Conservation (phyloP, 2,113 vertebrate species). For the Sciurus niger region DNA sequence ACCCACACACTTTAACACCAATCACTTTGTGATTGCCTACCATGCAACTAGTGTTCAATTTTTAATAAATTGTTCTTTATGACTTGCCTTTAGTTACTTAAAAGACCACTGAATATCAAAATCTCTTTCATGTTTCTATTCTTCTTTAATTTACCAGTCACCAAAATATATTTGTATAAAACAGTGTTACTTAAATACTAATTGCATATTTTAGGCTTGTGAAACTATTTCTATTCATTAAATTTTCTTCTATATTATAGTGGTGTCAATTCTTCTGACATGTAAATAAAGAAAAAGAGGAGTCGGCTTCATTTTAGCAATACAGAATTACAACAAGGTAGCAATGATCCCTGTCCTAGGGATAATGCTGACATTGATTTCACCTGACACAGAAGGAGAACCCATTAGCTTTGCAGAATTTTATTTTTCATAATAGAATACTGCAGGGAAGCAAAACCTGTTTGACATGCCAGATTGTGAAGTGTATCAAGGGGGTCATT, state of each 20-base stretch:
- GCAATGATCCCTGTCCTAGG: not conserved
- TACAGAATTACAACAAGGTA: not conserved
- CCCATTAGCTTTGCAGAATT: not conserved
- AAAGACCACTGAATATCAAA: not conserved
- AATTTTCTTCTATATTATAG: not conserved
- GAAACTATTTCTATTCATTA: not conserved
- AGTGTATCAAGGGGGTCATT: not conserved
- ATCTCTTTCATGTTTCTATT: not conserved
- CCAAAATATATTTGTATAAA: not conserved
- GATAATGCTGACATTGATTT: constrained; percentile 45
- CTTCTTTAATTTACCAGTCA: not conserved
- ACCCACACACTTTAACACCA: not conserved
- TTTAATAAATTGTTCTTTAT: constrained; percentile 24
- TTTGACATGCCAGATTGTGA: not conserved
- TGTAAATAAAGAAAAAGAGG: not conserved
- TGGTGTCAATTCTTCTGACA: not conserved
- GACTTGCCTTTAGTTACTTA: not conserved
- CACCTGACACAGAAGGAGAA: not conserved
- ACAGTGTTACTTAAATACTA: not conserved
- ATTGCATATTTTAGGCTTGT: not conserved
- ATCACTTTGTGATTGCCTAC: not conserved
- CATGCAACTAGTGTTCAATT: not conserved
- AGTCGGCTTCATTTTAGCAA: not conserved
- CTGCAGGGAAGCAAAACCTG: not conserved
- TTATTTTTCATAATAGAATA: constrained; percentile 5